phyloP scores from a whole-genome alignment of 2,888 invertebrate species.

The Polymixis flavicincta region DNA sequence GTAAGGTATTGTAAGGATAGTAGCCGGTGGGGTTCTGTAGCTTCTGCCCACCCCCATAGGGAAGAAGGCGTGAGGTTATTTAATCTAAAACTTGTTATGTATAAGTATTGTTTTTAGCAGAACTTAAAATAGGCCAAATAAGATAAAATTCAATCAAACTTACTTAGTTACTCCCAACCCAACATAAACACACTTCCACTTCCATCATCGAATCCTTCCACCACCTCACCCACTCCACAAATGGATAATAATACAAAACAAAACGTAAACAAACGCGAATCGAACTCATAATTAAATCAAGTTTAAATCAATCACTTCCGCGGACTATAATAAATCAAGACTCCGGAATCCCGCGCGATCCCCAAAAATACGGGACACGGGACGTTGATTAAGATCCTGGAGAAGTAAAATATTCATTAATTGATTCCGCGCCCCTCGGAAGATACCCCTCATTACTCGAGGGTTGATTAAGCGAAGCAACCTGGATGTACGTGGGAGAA shows the following conservation, averaged over 20 bases:
- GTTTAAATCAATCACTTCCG: constrained; percentile 81
- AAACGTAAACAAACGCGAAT: constrained; percentile 63
- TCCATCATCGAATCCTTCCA: constrained; percentile 13
- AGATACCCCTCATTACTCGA: constrained; percentile 87
- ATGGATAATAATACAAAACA: constrained; percentile 51
- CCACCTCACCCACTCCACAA: constrained; percentile 25
- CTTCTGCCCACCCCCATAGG: no score
- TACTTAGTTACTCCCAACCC: neutral
- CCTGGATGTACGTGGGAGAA: constrained; percentile 84
- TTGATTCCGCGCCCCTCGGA: constrained; percentile 85
- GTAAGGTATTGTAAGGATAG: no score
- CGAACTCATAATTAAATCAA: constrained; percentile 79
- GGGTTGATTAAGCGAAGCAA: constrained; percentile 87
- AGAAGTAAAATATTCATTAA: constrained; percentile 89
- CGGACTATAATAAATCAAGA: constrained; percentile 80
- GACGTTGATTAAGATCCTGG: constrained; percentile 88
- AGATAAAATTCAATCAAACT: constrained; percentile 16
- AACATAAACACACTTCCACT: constrained; percentile 24
- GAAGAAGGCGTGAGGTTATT: no score
- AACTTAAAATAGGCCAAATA: neutral
- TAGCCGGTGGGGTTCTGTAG: no score
- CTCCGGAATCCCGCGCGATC: constrained; percentile 77
- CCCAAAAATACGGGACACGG: constrained; percentile 87
- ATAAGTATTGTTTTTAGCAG: neutral
- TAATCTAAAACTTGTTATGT: neutral